Evolutionary conservation across 2,113 vertebrate species (phyloP).

Genomic region (Pavo muticus): DNA sequence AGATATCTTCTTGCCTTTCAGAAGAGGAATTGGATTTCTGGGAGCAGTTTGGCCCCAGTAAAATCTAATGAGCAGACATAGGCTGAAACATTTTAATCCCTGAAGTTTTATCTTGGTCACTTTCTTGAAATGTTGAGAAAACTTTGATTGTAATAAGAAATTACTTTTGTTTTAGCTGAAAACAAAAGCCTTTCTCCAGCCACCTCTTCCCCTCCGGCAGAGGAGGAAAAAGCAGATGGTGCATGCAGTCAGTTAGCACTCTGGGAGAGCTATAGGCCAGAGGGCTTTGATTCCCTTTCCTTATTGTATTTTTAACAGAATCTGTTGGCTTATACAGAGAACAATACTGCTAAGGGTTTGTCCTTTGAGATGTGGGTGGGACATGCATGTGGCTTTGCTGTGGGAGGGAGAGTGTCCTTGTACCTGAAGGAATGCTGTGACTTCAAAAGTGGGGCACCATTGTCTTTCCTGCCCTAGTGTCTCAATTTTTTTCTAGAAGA

Average conservation of each 20-base stretch:
- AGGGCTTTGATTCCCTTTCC: not conserved
- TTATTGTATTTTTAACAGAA: not conserved
- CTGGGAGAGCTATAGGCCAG: not conserved
- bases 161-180: not conserved
- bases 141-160: not conserved
- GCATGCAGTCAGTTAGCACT: accelerated
- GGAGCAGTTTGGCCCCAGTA: not conserved
- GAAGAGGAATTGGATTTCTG: not conserved
- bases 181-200: not conserved
- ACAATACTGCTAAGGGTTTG: not conserved
- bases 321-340: not conserved
- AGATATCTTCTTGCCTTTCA: not conserved
- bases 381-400: not conserved
- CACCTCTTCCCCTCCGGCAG: not conserved
- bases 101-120: not conserved
- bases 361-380: accelerated
- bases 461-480: not conserved
- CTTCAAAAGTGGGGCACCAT: not conserved
- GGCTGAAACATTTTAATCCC: not conserved
- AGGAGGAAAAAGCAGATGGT: not conserved
- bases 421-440: not conserved
- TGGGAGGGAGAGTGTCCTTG: not conserved
- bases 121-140: not conserved
- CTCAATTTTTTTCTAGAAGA: not conserved
- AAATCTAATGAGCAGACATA: not conserved